phyloP scores from a whole-genome alignment of 2,888 invertebrate species.

The Mythimna loreyi region DNA sequence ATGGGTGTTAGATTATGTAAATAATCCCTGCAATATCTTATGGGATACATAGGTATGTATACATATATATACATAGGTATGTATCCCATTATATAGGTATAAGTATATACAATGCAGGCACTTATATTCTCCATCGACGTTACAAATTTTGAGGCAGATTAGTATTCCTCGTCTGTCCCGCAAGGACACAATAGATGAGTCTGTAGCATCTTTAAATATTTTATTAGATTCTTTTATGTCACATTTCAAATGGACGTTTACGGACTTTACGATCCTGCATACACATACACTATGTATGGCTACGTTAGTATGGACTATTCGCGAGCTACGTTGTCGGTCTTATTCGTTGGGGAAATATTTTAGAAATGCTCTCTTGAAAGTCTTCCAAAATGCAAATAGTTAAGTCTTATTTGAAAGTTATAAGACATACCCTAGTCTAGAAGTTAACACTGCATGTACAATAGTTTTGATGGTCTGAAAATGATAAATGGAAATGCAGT shows the following conservation, averaged over 20 bases:
- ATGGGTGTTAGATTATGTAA: background rate
- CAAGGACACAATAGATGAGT: constrained; percentile 56
- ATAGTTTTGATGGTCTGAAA: constrained; percentile 43
- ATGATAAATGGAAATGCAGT: constrained; percentile 30
- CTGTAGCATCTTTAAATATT: constrained; percentile 66
- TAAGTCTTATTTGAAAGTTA: constrained; percentile 41
- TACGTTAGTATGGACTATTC: constrained; percentile 28
- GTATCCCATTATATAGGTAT: too few species aligned
- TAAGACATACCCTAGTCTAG: constrained; percentile 26
- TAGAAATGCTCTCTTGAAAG: constrained; percentile 42
- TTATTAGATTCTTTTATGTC: constrained; percentile 69
- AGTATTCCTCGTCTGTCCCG: constrained; percentile 52
- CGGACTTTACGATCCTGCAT: constrained; percentile 65
- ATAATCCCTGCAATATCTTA: constrained; percentile 15
- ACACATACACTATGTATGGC: constrained; percentile 45
- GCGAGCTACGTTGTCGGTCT: constrained; percentile 14
- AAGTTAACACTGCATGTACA: constrained; percentile 37
- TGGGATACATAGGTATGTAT: background rate
- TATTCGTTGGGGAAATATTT: constrained; percentile 53
- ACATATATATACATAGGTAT: background rate
- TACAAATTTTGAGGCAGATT: constrained; percentile 46
- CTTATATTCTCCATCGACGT: constrained; percentile 17
- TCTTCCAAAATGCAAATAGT: constrained; percentile 50
- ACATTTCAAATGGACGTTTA: constrained; percentile 63
- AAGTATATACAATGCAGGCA: constrained; percentile 30